Conservation (phyloP, 1,140 invertebrate species). For the Nasonia longicornis region DNA sequence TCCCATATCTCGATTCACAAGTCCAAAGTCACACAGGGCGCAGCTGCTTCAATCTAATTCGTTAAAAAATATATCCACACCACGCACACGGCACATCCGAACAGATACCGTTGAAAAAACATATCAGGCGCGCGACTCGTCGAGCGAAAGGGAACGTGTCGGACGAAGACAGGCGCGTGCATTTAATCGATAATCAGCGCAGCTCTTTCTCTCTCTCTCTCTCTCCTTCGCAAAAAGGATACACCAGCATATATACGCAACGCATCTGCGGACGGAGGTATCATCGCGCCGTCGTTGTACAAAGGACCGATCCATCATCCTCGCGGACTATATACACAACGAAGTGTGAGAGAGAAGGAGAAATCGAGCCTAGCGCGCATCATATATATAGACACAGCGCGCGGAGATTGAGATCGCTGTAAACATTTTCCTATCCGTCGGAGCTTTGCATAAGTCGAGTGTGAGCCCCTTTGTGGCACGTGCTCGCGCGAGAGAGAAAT, state of each 20-base stretch:
- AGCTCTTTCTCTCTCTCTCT: background rate
- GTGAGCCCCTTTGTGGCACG: background rate
- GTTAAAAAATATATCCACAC: background rate
- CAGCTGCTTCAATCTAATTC: too few species aligned
- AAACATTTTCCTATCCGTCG: slow-evolving; percentile 1
- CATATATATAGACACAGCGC: background rate
- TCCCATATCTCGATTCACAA: too few species aligned
- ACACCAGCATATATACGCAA: slow-evolving; percentile 18
- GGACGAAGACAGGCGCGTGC: slow-evolving; percentile 51
- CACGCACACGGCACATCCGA: background rate
- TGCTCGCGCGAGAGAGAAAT: background rate
- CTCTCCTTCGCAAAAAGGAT: slow-evolving; percentile 50
- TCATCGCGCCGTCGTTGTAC: slow-evolving; percentile 56
- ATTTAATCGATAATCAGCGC: slow-evolving; percentile 61
- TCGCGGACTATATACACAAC: slow-evolving; percentile 7
- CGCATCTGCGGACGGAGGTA: slow-evolving; percentile 60
- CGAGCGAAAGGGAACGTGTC: slow-evolving; percentile 38
- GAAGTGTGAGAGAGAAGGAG: background rate
- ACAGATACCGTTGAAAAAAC: slow-evolving; percentile 7
- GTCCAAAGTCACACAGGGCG: too few species aligned
- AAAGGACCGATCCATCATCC: slow-evolving; percentile 64
- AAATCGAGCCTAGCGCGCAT: background rate
- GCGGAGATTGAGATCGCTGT: background rate
- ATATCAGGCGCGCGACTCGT: background rate
- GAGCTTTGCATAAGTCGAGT: background rate